Conservation (phyloP, 1,140 invertebrate species). For the Limonius californicus region DNA sequence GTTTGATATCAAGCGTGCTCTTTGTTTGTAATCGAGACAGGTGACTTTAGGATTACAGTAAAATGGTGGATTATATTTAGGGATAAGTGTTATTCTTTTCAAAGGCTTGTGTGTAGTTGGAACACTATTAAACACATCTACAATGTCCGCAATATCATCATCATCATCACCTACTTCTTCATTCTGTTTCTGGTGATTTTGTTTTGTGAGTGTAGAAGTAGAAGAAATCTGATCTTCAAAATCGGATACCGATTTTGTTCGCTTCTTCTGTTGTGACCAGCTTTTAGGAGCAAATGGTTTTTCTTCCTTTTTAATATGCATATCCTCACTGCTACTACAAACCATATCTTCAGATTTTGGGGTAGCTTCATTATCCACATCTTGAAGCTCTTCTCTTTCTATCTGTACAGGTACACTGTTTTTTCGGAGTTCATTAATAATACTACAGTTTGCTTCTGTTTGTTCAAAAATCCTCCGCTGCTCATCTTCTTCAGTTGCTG, state of each 20-base stretch:
- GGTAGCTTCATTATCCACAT: neutral
- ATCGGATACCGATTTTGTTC: no score
- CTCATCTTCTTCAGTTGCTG: slow-evolving; percentile 11
- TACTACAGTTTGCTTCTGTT: neutral
- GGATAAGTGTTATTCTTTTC: neutral
- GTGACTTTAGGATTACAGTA: neutral
- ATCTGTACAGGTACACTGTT: neutral
- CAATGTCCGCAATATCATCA: neutral
- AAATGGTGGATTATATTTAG: neutral
- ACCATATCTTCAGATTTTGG: no score
- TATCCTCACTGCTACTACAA: neutral
- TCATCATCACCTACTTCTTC: neutral
- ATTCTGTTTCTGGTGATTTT: neutral
- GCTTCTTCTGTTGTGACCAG: no score
- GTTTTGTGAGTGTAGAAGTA: no score
- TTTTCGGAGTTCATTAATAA: neutral
- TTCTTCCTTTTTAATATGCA: neutral
- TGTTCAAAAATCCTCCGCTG: neutral
- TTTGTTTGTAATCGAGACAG: neutral
- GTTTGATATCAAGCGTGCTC: neutral
- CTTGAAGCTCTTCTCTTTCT: neutral
- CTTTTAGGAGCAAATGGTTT: neutral
- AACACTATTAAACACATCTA: slow-evolving; percentile 5
- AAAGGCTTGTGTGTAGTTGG: slow-evolving; percentile 8
- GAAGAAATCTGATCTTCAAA: neutral